Evolutionary conservation across 2,888 invertebrate species (phyloP), one percentile per base, ranked within the genome.

Genomic region (Selenia dentaria): DNA sequence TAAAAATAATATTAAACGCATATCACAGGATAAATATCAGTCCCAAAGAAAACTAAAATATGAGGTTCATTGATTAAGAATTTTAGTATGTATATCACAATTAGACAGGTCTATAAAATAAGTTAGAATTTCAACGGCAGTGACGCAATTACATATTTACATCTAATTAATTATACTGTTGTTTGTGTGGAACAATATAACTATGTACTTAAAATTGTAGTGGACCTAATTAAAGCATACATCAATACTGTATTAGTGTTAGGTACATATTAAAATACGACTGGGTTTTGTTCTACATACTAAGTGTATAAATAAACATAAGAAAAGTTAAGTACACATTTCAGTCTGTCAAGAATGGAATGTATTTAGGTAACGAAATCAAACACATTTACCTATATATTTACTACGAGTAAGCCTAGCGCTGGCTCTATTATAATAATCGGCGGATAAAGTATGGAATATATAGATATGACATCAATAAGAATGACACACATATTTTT

Each of bases 311-410:
- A 52, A 57, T 50, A 38, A 43, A 32, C 16, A 47, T 45, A 37
- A 40, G 12, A 25, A 36, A 20, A 43, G 22, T 31, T 47, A 46
- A 50, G 42, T 57, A 46, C 45, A 43, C 20, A 29, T 33, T 40
- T 50, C 51, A 55, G 56, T 55, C 53, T 45, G 33, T 40, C 51
- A 13, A 34, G 33, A 42, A 33, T 54, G 62, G 62, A 63, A 63
- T 61, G 61, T 57, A 54, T 40, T 31, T 36, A 50, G 46, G 45
- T 55, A 47, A 50, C 36, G 25, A 48, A 22, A 20, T 27, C 28
- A 6, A 9, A 27, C 29, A 31, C 22, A 16, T 27, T 8, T 8
- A 22, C 6, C 9, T 4, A 9, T n/a, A n/a, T n/a, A n/a, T 26
- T 4, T 9, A 37, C 20, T 20, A 37, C 9, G 33, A 12, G 4